phyloP scores from a whole-genome alignment of 2,888 invertebrate genomes.

The Xestia c-nigrum region DNA sequence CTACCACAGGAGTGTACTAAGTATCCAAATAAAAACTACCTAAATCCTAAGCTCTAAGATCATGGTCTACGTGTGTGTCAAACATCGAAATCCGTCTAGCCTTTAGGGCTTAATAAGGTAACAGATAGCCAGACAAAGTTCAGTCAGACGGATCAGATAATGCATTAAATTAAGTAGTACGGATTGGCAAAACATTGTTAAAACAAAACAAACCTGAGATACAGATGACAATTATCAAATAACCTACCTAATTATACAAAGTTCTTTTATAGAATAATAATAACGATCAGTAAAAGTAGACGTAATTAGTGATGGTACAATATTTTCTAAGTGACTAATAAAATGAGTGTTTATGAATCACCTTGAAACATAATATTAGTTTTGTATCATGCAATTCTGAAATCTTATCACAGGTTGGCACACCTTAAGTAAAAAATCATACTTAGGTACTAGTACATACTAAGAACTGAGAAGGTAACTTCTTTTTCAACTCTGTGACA shows the following conservation, averaged over 20 bases:
- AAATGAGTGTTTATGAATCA: slow-evolving; percentile 30
- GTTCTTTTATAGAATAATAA: not conserved
- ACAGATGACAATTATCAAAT: too few species aligned
- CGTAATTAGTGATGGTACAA: not conserved
- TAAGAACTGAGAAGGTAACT: slow-evolving; percentile 22
- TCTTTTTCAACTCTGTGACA: slow-evolving; percentile 22
- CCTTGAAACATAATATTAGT: slow-evolving; percentile 24
- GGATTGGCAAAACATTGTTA: not conserved
- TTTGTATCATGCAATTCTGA: slow-evolving; percentile 33
- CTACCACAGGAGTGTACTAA: too few species aligned
- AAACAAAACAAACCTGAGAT: not conserved
- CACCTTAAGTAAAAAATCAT: slow-evolving; percentile 41
- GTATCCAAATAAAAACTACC: too few species aligned
- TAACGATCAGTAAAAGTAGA: not conserved
- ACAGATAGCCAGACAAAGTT: not conserved
- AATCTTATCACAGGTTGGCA: slow-evolving; percentile 54
- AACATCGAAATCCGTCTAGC: not conserved
- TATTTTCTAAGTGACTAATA: slow-evolving; percentile 14
- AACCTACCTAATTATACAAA: not conserved
- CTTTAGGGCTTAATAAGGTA: not conserved
- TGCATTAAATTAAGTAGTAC: not conserved
- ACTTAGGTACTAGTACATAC: not conserved
- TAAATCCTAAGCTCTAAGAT: not conserved
- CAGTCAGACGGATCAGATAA: not conserved
- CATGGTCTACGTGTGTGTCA: not conserved